phyloP scores from a whole-genome alignment of 2,797 vertebrate genomes.

The Melanotaenia boesemani region DNA sequence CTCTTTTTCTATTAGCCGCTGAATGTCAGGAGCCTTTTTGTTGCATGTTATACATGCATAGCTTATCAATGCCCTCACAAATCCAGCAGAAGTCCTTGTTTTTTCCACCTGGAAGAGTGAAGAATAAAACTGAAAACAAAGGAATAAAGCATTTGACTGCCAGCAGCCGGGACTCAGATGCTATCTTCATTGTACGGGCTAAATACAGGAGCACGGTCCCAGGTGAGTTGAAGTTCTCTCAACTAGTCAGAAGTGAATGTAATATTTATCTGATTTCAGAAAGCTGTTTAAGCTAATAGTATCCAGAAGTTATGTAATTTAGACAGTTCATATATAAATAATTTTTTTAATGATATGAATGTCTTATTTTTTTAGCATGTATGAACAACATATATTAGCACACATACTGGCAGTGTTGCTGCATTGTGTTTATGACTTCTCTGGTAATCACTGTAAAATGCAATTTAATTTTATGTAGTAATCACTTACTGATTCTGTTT shows the following conservation, averaged over 20 bases:
- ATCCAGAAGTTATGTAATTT: not conserved
- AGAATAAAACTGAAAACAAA: constrained; percentile 38
- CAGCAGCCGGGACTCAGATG: constrained; percentile 28
- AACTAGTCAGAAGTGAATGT: not conserved
- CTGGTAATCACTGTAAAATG: not conserved
- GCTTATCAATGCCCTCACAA: constrained; percentile 59
- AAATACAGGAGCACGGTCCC: constrained; percentile 41
- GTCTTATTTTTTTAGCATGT: not conserved
- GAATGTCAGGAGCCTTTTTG: constrained; percentile 51
- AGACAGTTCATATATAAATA: not conserved
- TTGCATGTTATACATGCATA: constrained; percentile 52
- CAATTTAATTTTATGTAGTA: not conserved
- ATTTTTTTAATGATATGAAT: not conserved
- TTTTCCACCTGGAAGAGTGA: constrained; percentile 38
- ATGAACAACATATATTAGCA: not conserved
- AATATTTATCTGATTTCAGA: not conserved
- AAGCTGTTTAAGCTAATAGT: not conserved
- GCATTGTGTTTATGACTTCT: not conserved
- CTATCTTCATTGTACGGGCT: constrained; percentile 45
- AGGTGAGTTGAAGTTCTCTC: constrained; percentile 59
- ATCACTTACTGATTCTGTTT: not conserved
- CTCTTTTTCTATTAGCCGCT: constrained; percentile 36
- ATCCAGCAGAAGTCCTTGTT: constrained; percentile 37
- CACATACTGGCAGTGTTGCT: not conserved
- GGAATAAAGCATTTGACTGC: constrained; percentile 3